A percentile compares a stretch with the other conserved stretches of the same genome.
Conservation (phyloP, 2,888 invertebrate species). For the Oligia latruncula region DNA sequence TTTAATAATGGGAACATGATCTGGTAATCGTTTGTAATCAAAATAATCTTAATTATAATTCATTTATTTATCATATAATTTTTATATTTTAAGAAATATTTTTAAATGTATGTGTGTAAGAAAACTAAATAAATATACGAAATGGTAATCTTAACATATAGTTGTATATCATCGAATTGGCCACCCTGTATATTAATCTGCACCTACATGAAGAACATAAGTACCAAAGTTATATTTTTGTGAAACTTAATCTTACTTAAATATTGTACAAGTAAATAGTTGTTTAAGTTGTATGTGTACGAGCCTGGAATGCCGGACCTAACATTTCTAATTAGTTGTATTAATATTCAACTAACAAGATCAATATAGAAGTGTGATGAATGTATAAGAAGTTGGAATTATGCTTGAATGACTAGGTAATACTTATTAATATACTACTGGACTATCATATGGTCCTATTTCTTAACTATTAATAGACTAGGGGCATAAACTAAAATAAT, state of each 20-base stretch:
- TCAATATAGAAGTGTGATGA: slow-evolving; percentile 51
- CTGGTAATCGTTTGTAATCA: too few relatives aligned
- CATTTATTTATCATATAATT: too few relatives aligned
- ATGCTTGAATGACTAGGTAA: background rate
- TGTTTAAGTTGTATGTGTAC: slow-evolving; percentile 23
- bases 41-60: too few relatives aligned
- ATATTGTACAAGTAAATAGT: slow-evolving; percentile 44
- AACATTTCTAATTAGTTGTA: slow-evolving; percentile 52
- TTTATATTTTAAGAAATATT: too few relatives aligned
- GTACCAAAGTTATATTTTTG: background rate
- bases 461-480: background rate
- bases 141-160: too few relatives aligned
- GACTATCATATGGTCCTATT: background rate
- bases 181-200: too few relatives aligned
- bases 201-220: too few relatives aligned
- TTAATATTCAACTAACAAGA: slow-evolving; percentile 48
- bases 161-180: too few relatives aligned
- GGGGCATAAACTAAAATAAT: too few relatives aligned
- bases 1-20: too few relatives aligned
- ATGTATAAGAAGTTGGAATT: slow-evolving; percentile 36
- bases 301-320: slow-evolving; percentile 50
- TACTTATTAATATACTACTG: background rate
- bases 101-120: too few relatives aligned
- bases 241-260: slow-evolving; percentile 11
- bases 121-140: too few relatives aligned